phyloP scores from a whole-genome alignment of 2,888 invertebrate species.

The Troides oblongomaculatus region DNA sequence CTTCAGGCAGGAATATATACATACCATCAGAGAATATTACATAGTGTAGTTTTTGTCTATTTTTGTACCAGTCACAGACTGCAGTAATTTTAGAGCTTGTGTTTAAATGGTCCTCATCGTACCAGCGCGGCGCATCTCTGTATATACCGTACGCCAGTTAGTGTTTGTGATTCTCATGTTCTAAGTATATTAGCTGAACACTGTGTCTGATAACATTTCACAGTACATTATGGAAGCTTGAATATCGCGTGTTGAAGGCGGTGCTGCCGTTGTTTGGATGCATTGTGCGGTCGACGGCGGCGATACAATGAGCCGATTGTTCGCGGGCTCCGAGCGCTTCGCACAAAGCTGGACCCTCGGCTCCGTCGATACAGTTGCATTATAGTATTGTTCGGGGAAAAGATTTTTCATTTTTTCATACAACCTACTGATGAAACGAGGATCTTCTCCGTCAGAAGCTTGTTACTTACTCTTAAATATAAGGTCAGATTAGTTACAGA shows the following conservation, averaged over 20 bases:
- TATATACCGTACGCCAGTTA: too few species aligned
- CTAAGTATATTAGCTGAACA: not conserved
- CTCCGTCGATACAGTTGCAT: conserved; percentile 17
- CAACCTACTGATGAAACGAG: too few species aligned
- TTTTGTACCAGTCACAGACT: too few species aligned
- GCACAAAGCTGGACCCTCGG: conserved; percentile 22
- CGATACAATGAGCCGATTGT: conserved; percentile 32
- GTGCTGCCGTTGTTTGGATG: conserved; percentile 28
- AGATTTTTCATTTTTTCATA: not conserved
- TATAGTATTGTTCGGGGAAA: conserved; percentile 6
- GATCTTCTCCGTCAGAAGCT: too few species aligned
- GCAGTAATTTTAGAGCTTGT: too few species aligned
- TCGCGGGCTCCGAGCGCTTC: conserved; percentile 24
- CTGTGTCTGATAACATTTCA: conserved; percentile 16
- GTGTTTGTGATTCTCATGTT: not conserved
- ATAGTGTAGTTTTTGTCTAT: too few species aligned
- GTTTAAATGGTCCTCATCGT: too few species aligned
- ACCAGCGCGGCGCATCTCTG: too few species aligned
- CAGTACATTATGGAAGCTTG: conserved; percentile 13
- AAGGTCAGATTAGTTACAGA: too few species aligned
- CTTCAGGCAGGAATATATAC: too few species aligned
- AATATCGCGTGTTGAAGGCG: conserved; percentile 22
- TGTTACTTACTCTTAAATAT: too few species aligned
- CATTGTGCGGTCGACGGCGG: conserved; percentile 26
- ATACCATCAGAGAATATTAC: too few species aligned